These are phyloP conservation scores for Adelphocoris suturalis DNA, from an alignment of 2,888 invertebrate species.

Conservation along the genomic window DNA sequence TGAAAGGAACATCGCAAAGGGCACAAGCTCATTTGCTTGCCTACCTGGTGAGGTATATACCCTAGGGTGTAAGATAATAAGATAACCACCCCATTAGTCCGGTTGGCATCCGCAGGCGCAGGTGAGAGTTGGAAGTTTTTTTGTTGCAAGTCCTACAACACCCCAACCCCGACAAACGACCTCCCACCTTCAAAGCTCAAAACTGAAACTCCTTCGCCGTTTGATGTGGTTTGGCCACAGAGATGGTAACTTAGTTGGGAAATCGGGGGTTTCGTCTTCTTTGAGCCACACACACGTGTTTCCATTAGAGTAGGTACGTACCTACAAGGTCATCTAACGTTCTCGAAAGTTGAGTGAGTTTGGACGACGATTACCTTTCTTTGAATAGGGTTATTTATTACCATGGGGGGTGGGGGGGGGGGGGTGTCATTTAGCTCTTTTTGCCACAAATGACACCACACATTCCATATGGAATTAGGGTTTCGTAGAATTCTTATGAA, in stretches of 20 bases:
- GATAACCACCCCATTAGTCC: not conserved
- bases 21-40: not conserved
- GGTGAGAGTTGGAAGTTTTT: not conserved
- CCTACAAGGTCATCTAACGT: not conserved
- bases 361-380: too few species aligned
- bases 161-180: constrained; percentile 7
- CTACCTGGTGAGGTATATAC: not conserved
- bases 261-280: constrained; percentile 17
- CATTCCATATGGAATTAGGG: too few species aligned
- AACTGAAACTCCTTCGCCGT: not conserved
- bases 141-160: not conserved
- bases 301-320: not conserved
- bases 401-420: too few species aligned
- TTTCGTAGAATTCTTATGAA: too few species aligned
- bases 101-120: too few species aligned
- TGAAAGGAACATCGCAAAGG: too few species aligned
- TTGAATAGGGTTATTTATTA: too few species aligned
- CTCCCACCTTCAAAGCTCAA: constrained; percentile 13
- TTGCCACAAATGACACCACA: too few species aligned
- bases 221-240: constrained; percentile 6
- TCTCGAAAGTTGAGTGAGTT: too few species aligned
- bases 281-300: not conserved
- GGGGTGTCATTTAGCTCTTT: too few species aligned
- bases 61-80: not conserved
- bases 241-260: not conserved